Conservation (phyloP, 30 jellyfish, hydroid and myxozoan species). For the Aurelia sp. region DNA sequence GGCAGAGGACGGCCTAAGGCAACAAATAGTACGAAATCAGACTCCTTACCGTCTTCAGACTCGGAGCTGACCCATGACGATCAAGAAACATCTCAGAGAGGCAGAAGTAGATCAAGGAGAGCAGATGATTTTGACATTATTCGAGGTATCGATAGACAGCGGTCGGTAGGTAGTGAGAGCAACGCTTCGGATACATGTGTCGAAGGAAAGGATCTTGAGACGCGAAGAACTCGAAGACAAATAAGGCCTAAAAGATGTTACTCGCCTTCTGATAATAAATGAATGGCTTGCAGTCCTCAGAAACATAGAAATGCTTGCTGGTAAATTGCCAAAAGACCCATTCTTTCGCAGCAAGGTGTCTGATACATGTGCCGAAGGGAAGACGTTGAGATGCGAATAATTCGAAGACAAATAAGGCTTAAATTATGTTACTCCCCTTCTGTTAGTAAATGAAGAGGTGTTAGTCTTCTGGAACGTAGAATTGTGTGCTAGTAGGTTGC, state of each 20-base stretch:
- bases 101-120: background rate
- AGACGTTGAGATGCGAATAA: constrained; percentile 32
- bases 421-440: constrained; percentile 85
- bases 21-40: constrained; percentile 13
- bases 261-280: constrained; percentile 77
- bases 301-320: too few species aligned
- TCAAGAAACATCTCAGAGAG: background rate
- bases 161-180: constrained; percentile 58
- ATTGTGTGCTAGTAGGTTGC: too few species aligned
- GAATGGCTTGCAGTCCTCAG: background rate
- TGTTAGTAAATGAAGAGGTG: constrained; percentile 14
- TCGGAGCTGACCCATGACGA: constrained; percentile 6
- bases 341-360: constrained; percentile 68
- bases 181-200: constrained; percentile 52
- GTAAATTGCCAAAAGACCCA: too few species aligned
- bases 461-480: too few species aligned
- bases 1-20: background rate
- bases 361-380: constrained; percentile 36
- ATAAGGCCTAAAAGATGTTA: constrained; percentile 73
- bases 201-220: constrained; percentile 30
- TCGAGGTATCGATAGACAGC: constrained; percentile 24
- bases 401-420: constrained; percentile 68
- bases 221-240: constrained; percentile 67
- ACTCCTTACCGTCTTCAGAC: constrained; percentile 31
- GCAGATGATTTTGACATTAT: constrained; percentile 1